Base-by-base conservation (phyloP, 2,113 vertebrate genomes). In the Xiphophorus couchianus region DNA sequence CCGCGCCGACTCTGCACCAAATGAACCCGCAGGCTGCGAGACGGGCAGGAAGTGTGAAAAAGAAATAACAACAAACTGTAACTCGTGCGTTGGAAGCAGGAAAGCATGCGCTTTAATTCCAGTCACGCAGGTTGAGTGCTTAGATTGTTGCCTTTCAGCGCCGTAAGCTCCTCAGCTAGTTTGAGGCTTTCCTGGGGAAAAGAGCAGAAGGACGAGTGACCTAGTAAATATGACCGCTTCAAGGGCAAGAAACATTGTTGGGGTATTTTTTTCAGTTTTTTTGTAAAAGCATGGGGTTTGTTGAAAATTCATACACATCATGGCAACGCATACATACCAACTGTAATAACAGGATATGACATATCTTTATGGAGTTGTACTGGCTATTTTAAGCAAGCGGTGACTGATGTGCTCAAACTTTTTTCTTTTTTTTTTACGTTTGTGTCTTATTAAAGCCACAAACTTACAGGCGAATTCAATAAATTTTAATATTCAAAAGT, bases 221-320 rank as follows among this genome's bases (percentile, higher is more conserved):
- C 69, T 31, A 65, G 63, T 73, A 77, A 77, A 74, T 61, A 11
- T 33, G 65, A 80, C 25, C 70, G 63, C 79, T 84, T 66, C 51
- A 73, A 70, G 42, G 14, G 28, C 60, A 31, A 60, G 62, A 76
- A 58, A 3, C 8, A 7, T 62, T 73, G 64, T 35, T 33, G 6
- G 6, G 28, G 28, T 28, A 28, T 63, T 74, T 73, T 76, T 5
- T 37, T 11, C 0, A 12, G 2, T 37, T 37, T 3, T 37, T 37
- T 37, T 12, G 2, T 3, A 37, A 37, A 62, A 19, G 33, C 12
- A 75, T 19, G 39, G 22, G 48, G 7, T 54, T 51, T 48, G 44
- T 48, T 39, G 37, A 39, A 39, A 12, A 12, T 39, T 39, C 37
- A 39, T 39, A 11, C 31, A 33, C 31, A 12, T 0, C 37, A 39